phyloP scores from a whole-genome alignment of 1,140 invertebrate genomes.

The Arctopsyche grandis region DNA sequence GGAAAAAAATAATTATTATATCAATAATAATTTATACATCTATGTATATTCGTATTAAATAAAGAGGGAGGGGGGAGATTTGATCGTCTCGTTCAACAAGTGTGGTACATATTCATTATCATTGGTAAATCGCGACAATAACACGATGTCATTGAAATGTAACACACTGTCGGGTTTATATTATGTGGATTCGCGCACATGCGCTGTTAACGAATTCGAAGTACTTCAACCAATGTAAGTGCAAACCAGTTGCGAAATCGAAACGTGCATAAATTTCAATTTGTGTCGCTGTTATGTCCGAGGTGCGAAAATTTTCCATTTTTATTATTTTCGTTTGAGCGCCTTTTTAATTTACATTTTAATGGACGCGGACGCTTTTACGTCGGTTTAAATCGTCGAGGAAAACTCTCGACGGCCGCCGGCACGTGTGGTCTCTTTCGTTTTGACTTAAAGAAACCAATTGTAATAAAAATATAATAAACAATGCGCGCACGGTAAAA shows the following conservation, averaged over 20 bases:
- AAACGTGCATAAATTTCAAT: constrained; percentile 30
- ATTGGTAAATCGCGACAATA: neutral
- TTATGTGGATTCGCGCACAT: no score
- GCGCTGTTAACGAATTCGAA: no score
- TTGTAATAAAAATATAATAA: no score
- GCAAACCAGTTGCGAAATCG: constrained; percentile 27
- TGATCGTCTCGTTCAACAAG: neutral
- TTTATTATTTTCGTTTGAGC: neutral
- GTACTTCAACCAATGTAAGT: neutral
- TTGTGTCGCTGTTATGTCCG: constrained; percentile 36
- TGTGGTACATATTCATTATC: neutral
- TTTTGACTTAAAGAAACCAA: no score
- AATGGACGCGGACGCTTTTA: constrained; percentile 1
- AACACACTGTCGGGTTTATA: neutral
- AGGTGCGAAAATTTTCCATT: neutral
- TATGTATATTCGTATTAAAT: no score
- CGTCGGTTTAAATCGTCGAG: neutral
- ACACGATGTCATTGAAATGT: neutral
- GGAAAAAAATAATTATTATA: neutral
- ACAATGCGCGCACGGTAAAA: no score
- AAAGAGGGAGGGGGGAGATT: neutral
- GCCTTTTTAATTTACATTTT: constrained; percentile 15
- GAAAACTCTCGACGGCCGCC: neutral
- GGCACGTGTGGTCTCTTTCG: neutral
- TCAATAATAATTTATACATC: no score